Conservation (phyloP, 2,888 invertebrate species). For the Meghimatium bilineatum region DNA sequence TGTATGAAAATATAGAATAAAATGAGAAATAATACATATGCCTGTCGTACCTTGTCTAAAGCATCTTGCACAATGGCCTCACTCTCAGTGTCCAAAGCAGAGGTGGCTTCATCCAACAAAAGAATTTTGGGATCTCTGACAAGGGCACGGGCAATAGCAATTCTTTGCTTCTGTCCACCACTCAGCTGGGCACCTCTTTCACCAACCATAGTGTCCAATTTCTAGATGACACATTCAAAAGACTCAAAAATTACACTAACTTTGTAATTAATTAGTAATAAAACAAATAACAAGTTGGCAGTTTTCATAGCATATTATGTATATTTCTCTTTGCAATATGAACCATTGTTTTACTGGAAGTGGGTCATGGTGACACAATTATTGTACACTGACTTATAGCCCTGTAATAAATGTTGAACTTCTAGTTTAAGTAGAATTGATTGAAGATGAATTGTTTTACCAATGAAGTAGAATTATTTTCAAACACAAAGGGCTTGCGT, state of each 20-base stretch:
- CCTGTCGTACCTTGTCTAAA: constrained; percentile 77
- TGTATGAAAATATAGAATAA: not conserved
- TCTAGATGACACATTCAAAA: constrained; percentile 53
- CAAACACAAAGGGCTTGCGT: too few relatives aligned
- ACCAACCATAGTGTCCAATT: constrained; percentile 53
- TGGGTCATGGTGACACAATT: too few relatives aligned
- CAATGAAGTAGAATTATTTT: too few relatives aligned
- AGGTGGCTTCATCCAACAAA: constrained; percentile 87
- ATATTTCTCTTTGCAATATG: too few relatives aligned
- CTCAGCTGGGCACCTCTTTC: constrained; percentile 54
- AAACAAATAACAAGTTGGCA: not conserved
- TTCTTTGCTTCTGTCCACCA: constrained; percentile 55
- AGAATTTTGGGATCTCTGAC: constrained; percentile 84
- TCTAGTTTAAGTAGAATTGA: too few relatives aligned
- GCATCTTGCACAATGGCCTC: constrained; percentile 90
- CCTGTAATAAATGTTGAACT: too few relatives aligned
- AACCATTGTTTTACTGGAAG: too few relatives aligned
- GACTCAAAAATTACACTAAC: not conserved
- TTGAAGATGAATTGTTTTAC: too few relatives aligned
- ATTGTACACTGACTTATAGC: too few relatives aligned
- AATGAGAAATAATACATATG: not conserved
- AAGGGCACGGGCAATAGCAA: constrained; percentile 73
- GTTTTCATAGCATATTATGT: too few relatives aligned
- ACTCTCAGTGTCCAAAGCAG: constrained; percentile 88
- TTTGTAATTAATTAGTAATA: not conserved